Conservation (phyloP, 2,797 vertebrate species). For the Threskiornis aethiopicus region DNA sequence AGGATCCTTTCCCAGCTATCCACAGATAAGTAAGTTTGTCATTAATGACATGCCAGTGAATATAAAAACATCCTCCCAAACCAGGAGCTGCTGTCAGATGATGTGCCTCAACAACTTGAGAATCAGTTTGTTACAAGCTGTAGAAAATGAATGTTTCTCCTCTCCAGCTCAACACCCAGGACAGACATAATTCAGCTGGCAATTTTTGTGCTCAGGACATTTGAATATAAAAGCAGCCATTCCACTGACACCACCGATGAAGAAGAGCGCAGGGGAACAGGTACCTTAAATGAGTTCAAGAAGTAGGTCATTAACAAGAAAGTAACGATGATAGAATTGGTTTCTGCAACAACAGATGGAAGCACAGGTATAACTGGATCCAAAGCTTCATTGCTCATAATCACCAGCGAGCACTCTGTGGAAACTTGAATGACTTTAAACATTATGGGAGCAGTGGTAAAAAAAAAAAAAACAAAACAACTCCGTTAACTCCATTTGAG, state of each 20-base stretch:
- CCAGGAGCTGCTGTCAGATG: background rate
- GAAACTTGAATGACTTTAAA: constrained; percentile 17
- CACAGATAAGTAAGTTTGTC: background rate
- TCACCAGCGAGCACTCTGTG: background rate
- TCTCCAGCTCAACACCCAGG: background rate
- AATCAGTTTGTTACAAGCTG: background rate
- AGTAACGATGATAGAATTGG: constrained; percentile 8
- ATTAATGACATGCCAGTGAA: background rate
- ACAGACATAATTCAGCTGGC: background rate
- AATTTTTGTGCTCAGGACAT: background rate
- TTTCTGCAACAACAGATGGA: constrained; percentile 51
- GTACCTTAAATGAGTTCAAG: constrained; percentile 27
- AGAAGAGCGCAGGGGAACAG: background rate
- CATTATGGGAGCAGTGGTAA: background rate
- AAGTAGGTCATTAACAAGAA: constrained; percentile 31
- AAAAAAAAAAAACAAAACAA: background rate
- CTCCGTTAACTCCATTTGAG: constrained; percentile 4
- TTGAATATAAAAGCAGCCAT: constrained; percentile 6
- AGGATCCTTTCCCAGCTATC: background rate
- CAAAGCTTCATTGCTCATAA: constrained; percentile 31
- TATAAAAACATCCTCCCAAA: background rate
- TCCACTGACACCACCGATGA: background rate
- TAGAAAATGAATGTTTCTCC: background rate
- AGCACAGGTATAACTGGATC: constrained; percentile 23
- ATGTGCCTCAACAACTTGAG: background rate